phyloP scores from a whole-genome alignment of 2,797 vertebrate genomes.

The Cryptoprocta ferox region DNA sequence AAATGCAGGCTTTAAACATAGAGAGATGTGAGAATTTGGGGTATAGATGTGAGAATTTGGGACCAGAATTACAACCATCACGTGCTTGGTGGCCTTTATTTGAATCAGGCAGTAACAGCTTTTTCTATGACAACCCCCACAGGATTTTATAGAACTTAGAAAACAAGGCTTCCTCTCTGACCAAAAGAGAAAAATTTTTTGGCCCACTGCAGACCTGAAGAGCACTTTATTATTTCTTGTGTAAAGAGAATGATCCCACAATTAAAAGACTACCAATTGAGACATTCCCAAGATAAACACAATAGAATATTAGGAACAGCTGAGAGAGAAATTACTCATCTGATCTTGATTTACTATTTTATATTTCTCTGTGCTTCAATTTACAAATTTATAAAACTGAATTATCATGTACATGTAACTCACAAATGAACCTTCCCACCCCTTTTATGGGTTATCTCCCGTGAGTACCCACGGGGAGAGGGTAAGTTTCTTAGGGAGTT shows the following conservation, averaged over 20 bases:
- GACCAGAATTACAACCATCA: background rate
- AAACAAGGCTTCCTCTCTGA: background rate
- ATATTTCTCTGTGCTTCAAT: background rate
- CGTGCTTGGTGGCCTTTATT: background rate
- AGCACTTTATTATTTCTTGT: background rate
- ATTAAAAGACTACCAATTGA: background rate
- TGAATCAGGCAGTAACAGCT: background rate
- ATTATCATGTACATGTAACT: background rate
- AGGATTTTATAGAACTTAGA: background rate
- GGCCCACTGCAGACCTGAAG: background rate
- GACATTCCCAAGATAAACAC: background rate
- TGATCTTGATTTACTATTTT: background rate
- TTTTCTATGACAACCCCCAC: background rate
- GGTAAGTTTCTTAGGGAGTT: background rate
- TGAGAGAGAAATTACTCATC: background rate
- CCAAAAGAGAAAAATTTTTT: background rate
- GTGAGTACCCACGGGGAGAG: background rate
- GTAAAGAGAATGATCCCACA: background rate
- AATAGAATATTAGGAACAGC: background rate
- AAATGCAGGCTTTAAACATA: background rate
- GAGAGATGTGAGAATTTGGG: background rate
- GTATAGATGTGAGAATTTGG: no score
- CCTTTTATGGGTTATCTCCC: background rate
- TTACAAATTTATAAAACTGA: conserved; percentile 2
- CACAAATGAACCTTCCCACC: background rate